Evolutionary conservation across 2,888 invertebrate genomes (phyloP).

Genomic region (Trilocha varians): DNA sequence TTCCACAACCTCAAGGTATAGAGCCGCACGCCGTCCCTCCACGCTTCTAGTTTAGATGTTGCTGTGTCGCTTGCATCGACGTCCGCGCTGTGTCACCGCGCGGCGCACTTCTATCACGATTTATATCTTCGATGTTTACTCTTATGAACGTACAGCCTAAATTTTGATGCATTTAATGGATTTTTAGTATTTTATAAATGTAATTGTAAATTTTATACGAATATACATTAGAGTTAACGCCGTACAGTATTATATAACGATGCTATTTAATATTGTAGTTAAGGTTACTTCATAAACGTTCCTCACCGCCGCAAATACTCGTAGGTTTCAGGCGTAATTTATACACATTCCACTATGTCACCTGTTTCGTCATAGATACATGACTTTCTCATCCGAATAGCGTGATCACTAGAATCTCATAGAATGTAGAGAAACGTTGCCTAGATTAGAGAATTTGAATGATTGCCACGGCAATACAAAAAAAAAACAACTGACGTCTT

Average conservation of each 20-base stretch:
- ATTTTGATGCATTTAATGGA: slow-evolving; percentile 65
- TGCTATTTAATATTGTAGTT: background rate
- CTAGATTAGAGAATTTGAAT: slow-evolving; percentile 11
- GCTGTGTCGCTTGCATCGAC: slow-evolving; percentile 56
- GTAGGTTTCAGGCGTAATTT: slow-evolving; percentile 23
- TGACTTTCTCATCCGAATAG: slow-evolving; percentile 45
- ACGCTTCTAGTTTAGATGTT: slow-evolving; percentile 65
- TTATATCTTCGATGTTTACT: slow-evolving; percentile 44
- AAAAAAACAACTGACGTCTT: slow-evolving; percentile 51
- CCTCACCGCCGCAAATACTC: slow-evolving; percentile 32
- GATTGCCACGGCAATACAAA: slow-evolving; percentile 16
- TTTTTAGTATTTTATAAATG: slow-evolving; percentile 58
- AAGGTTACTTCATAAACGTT: slow-evolving; percentile 12
- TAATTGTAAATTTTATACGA: slow-evolving; percentile 51
- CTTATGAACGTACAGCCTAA: slow-evolving; percentile 67
- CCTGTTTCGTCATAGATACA: slow-evolving; percentile 36
- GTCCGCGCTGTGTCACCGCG: slow-evolving; percentile 25
- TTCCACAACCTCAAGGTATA: slow-evolving; percentile 97
- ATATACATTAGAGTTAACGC: slow-evolving; percentile 44
- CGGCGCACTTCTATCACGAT: slow-evolving; percentile 34
- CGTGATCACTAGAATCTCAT: slow-evolving; percentile 52
- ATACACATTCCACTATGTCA: slow-evolving; percentile 38
- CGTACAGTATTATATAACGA: slow-evolving; percentile 50
- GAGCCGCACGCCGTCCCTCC: slow-evolving; percentile 44
- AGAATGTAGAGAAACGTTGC: slow-evolving; percentile 45